Evolutionary conservation across 2,797 vertebrate species (phyloP).

Genomic region (Peromyscus melanophrys): DNA sequence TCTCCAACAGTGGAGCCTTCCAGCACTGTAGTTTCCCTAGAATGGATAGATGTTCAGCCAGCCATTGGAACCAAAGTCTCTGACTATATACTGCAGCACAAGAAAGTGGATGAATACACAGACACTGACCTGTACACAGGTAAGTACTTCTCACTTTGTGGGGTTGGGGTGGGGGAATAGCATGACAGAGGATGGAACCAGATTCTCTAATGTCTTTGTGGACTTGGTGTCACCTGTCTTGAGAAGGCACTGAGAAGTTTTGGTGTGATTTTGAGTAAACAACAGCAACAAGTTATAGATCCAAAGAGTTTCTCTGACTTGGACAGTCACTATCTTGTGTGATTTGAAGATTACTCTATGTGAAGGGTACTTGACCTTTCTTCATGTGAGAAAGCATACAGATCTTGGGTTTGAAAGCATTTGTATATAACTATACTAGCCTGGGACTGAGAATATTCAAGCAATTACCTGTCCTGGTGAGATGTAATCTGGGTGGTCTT

Average conservation of each 20-base stretch:
- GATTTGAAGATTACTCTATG: not conserved
- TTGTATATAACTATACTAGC: not conserved
- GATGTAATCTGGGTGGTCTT: not conserved
- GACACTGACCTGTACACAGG: constrained; percentile 99
- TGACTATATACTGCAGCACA: constrained; percentile 98
- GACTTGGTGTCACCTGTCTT: not conserved
- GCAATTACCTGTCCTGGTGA: not conserved
- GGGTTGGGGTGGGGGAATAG: not conserved
- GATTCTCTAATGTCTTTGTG: not conserved
- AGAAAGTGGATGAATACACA: constrained; percentile 96
- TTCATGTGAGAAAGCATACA: not conserved
- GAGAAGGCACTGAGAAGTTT: not conserved
- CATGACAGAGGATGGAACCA: not conserved
- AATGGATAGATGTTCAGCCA: constrained; percentile 97
- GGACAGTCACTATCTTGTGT: not conserved
- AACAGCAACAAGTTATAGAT: not conserved
- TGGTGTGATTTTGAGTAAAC: not conserved
- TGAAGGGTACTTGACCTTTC: constrained; percentile 29
- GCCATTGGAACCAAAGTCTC: constrained; percentile 97
- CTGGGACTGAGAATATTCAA: not conserved
- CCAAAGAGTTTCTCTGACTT: not conserved
- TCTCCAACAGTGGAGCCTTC: constrained; percentile 96
- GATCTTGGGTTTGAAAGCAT: constrained; percentile 17
- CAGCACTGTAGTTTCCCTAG: constrained; percentile 97
- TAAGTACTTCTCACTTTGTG: constrained; percentile 79